Evolutionary conservation across 2,888 invertebrate genomes (phyloP).

Genomic region (Apotomis turbidana): DNA sequence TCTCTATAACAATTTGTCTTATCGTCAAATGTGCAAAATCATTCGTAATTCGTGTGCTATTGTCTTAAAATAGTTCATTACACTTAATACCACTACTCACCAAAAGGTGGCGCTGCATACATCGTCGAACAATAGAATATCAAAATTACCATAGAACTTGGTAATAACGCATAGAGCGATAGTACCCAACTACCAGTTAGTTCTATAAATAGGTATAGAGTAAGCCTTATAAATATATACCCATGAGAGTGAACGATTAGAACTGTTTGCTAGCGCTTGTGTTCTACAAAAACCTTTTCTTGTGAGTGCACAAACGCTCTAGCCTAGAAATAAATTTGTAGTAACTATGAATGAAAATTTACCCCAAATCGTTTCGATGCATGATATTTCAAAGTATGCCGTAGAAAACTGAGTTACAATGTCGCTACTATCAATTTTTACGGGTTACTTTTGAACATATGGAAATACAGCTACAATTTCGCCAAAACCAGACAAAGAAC

Average conservation of each 20-base stretch:
- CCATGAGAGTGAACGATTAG: no score
- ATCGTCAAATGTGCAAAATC: background rate
- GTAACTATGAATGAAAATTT: no score
- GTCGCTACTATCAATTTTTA: no score
- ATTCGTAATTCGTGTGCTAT: slow-evolving; percentile 8
- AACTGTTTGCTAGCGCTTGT: no score
- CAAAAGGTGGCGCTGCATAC: slow-evolving; percentile 40
- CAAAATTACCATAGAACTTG: slow-evolving; percentile 45
- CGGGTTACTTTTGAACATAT: no score
- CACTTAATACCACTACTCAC: slow-evolving; percentile 19
- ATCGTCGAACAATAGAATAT: slow-evolving; percentile 38
- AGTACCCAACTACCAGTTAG: background rate
- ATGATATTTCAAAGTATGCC: no score
- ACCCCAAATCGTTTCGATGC: no score
- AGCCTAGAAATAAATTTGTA: no score
- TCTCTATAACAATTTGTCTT: slow-evolving; percentile 8
- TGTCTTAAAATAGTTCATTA: slow-evolving; percentile 29
- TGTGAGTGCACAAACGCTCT: no score
- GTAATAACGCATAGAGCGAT: slow-evolving; percentile 8
- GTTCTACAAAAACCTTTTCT: no score
- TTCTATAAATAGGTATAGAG: background rate
- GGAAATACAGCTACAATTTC: background rate
- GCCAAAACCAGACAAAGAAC: background rate
- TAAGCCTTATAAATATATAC: no score
- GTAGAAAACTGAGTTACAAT: no score